phyloP scores from a whole-genome alignment of 1,140 invertebrate species.

The Lasioglossum baleicum region DNA sequence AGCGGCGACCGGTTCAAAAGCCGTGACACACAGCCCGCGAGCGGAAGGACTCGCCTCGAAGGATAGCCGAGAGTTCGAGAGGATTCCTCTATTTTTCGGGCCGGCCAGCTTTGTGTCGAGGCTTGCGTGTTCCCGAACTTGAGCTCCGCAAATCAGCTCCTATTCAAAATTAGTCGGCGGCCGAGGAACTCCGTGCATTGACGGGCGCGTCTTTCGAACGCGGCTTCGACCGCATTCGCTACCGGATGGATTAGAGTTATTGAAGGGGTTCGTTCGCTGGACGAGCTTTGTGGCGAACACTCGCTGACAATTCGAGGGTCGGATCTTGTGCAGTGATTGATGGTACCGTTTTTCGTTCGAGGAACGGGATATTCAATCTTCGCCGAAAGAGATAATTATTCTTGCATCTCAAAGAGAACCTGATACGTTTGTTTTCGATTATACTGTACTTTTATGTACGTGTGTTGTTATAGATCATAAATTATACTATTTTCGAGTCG shows the following conservation, averaged over 20 bases:
- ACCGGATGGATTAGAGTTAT: not conserved
- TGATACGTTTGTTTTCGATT: too few relatives aligned
- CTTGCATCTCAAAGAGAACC: too few relatives aligned
- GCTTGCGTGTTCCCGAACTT: not conserved
- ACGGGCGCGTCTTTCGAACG: conserved; percentile 22
- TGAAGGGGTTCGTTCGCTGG: not conserved
- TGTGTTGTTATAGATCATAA: too few relatives aligned
- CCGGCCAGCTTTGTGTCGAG: not conserved
- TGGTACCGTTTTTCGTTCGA: not conserved
- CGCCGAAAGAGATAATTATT: too few relatives aligned
- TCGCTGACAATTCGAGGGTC: not conserved
- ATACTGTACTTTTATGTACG: too few relatives aligned
- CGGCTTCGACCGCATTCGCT: not conserved
- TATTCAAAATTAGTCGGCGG: conserved; percentile 70
- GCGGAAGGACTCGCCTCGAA: conserved; percentile 38
- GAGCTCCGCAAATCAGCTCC: conserved; percentile 63
- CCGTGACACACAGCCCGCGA: conserved; percentile 42
- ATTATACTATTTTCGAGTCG: too few relatives aligned
- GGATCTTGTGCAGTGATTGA: not conserved
- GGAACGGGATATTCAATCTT: too few relatives aligned
- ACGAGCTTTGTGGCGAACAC: not conserved
- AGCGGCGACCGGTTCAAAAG: conserved; percentile 33
- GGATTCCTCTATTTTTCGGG: conserved; percentile 13
- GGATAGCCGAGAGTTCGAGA: conserved; percentile 21
- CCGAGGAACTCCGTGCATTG: conserved; percentile 38